A percentile compares a stretch with the other conserved stretches of the same genome.
phyloP scores from a whole-genome alignment of 2,113 vertebrate species.

The Tragelaphus imberbis region DNA sequence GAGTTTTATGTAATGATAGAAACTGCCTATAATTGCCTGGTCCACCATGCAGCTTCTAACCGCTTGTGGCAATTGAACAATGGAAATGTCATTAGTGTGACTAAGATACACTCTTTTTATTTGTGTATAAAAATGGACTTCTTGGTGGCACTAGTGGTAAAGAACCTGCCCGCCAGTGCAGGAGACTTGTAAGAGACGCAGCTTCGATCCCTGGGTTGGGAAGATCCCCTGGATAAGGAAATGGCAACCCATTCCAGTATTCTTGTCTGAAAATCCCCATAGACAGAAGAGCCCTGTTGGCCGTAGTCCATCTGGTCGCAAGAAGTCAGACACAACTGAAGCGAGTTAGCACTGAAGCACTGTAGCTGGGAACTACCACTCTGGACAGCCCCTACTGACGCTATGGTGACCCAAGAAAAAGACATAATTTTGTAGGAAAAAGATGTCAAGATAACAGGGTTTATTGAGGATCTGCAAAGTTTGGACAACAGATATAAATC shows the following conservation, averaged over 20 bases:
- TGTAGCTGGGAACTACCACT: background rate
- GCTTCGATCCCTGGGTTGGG: background rate
- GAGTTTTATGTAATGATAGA: background rate
- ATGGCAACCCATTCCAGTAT: background rate
- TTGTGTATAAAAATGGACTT: background rate
- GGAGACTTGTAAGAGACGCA: background rate
- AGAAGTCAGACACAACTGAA: background rate
- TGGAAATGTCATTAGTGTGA: background rate
- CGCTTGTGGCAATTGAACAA: background rate
- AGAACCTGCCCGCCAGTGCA: background rate
- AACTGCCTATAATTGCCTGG: background rate
- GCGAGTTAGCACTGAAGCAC: background rate
- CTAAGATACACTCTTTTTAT: background rate
- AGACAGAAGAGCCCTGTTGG: background rate
- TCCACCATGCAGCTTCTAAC: background rate
- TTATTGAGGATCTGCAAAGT: background rate
- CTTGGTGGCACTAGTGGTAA: background rate
- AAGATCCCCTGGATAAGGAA: background rate
- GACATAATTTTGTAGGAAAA: background rate
- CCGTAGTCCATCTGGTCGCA: background rate
- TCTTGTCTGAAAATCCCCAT: background rate
- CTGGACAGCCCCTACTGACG: background rate
- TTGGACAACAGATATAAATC: constrained; percentile 44
- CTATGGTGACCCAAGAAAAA: background rate
- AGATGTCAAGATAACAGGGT: background rate